These are phyloP conservation scores for Pseudomugil tenellus DNA, from an alignment of 2,797 vertebrate species.

Conservation along the genomic window DNA sequence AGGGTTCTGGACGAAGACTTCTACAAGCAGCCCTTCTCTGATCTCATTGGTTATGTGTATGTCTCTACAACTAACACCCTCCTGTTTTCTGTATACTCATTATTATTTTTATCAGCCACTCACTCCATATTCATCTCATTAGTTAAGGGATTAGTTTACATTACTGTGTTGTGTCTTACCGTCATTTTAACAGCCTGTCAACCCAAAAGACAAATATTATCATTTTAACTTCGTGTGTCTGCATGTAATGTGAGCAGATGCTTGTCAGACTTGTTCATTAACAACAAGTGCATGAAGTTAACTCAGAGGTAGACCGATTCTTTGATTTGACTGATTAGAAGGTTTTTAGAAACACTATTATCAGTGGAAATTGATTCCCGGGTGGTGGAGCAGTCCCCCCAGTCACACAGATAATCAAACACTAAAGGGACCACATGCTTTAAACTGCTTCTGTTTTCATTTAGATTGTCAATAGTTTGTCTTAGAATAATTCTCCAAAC, in stretches of 20 bases:
- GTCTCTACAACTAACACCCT: slow-evolving; percentile 93
- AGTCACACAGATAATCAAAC: neutral
- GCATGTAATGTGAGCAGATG: slow-evolving; percentile 57
- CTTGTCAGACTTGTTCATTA: slow-evolving; percentile 25
- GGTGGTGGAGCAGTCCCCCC: neutral
- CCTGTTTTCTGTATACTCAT: slow-evolving; percentile 35
- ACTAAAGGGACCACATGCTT: neutral
- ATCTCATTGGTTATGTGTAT: slow-evolving; percentile 99
- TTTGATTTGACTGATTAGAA: neutral
- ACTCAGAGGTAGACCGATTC: slow-evolving; percentile 20
- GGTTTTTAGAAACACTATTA: neutral
- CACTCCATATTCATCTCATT: slow-evolving; percentile 34
- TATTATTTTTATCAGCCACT: slow-evolving; percentile 43
- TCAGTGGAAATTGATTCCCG: neutral
- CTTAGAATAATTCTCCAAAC: too few relatives aligned
- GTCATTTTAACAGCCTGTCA: slow-evolving; percentile 12
- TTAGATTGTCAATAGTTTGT: too few relatives aligned
- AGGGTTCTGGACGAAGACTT: slow-evolving; percentile 99
- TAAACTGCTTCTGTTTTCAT: too few relatives aligned
- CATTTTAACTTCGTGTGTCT: slow-evolving; percentile 18
- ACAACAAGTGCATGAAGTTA: slow-evolving; percentile 49
- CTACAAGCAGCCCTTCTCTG: slow-evolving; percentile 99
- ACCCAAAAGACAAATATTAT: neutral
- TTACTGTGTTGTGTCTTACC: slow-evolving; percentile 22
- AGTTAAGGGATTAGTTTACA: slow-evolving; percentile 6